These are phyloP conservation scores for Oophaga sylvatica DNA, from an alignment of 2,797 vertebrate species.

Conservation along the genomic window DNA sequence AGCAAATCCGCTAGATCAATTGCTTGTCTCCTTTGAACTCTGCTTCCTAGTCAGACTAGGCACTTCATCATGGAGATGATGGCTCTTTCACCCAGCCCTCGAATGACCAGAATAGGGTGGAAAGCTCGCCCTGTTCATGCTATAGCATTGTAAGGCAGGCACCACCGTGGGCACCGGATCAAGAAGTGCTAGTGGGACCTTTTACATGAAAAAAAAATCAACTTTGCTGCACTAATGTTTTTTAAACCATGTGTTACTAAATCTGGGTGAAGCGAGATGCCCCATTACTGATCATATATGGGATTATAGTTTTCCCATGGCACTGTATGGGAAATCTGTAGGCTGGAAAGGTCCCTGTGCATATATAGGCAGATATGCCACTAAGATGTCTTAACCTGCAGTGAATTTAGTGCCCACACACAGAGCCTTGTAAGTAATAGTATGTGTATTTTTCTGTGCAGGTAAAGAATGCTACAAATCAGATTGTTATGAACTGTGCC, in stretches of 20 bases:
- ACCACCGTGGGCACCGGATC: not conserved
- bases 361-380: too few relatives aligned
- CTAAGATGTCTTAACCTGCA: too few relatives aligned
- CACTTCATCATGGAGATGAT: not conserved
- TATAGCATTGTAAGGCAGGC: not conserved
- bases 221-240: too few relatives aligned
- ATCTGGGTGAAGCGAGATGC: too few relatives aligned
- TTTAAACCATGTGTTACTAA: too few relatives aligned
- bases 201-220: too few relatives aligned
- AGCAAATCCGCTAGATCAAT: conserved; percentile 1
- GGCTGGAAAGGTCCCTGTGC: too few relatives aligned
- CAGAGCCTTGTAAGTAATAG: not conserved
- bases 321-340: too few relatives aligned
- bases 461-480: conserved; percentile 95
- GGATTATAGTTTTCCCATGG: too few relatives aligned
- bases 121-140: not conserved
- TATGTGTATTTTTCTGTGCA: conserved; percentile 71
- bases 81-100: not conserved
- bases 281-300: too few relatives aligned
- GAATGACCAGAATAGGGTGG: not conserved
- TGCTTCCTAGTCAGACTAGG: not conserved
- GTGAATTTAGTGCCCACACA: too few relatives aligned
- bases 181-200: too few relatives aligned
- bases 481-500: conserved; percentile 99
- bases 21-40: not conserved